Base-by-base conservation (phyloP, 2,113 vertebrate genomes). In the Hepsetus odoe region DNA sequence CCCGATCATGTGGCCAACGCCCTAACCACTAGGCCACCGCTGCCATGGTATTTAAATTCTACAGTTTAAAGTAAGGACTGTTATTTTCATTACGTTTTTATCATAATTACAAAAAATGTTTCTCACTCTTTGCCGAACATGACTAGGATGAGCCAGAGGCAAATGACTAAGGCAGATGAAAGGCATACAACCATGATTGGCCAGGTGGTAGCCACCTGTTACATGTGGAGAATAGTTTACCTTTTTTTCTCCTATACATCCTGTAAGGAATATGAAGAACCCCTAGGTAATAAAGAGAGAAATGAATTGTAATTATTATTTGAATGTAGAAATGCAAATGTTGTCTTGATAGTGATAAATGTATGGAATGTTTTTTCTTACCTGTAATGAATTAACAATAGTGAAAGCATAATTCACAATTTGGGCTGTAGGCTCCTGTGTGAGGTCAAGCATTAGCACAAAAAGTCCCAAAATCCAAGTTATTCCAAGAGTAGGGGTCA, bases 391-490 rank as follows among this genome's bases (percentile, higher is more conserved):
- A 14, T 94, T 94, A 0, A 90, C 64, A 20, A 89, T 0, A 18
- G 78, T 85, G 61, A 94, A 94, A 42, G 33, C 22, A 5, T 93
- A 94, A 49, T 92, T 85, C 66, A 85, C 55, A 16, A 46, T n/a
- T 0, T 3, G 1, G 10, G 73, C 87, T 0, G 16, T 0, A 0
- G 0, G 0, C 55, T 67, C 77, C 1, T 0, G 0, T 13, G 87
- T 85, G 32, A 90, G 84, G 71, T 93, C 91, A 33, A 90, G 0
- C 0, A 1, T 0, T 18, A 86, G 8, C 5, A 89, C 38, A 22
- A 79, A 78, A 40, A 93, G 90, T 49, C 93, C 93, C 4, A 93
- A 84, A 26, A 86, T 5, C 93, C 93, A 94, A 1, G 92, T 93
- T 76, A 90, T 55, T 61, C 92, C 93, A 53, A 94, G 92, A 51